These are phyloP conservation scores for Pyralis farinalis DNA, from an alignment of 2,888 invertebrate genomes.

Conservation along the genomic window DNA sequence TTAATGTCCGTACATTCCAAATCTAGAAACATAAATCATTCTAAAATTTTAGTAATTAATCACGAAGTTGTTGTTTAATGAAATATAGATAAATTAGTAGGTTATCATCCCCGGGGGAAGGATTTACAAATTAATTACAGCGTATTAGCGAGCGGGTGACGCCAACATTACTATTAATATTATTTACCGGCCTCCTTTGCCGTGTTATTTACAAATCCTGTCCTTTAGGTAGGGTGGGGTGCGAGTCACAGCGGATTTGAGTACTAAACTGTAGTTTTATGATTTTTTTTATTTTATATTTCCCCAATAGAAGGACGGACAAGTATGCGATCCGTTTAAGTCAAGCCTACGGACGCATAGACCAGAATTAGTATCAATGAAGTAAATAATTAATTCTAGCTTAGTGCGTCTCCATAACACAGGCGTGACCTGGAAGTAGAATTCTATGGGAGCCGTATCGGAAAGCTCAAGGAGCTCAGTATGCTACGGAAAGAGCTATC, in stretches of 20 bases:
- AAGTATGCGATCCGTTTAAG: too few relatives aligned
- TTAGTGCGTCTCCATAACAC: too few relatives aligned
- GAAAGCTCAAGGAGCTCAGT: too few relatives aligned
- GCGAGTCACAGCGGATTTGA: background rate
- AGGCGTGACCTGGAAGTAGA: too few relatives aligned
- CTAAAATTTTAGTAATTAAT: conserved; percentile 5
- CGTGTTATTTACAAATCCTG: conserved; percentile 21
- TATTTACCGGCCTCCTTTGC: conserved; percentile 26
- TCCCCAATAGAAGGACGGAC: too few relatives aligned
- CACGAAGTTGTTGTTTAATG: conserved; percentile 11
- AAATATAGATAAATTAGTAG: conserved; percentile 17
- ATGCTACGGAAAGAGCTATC: too few relatives aligned
- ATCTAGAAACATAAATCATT: background rate
- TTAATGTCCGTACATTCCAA: background rate
- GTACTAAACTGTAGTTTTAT: too few relatives aligned
- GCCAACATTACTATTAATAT: conserved; percentile 28
- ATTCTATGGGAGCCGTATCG: too few relatives aligned
- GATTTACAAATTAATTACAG: conserved; percentile 20
- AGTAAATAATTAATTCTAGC: too few relatives aligned
- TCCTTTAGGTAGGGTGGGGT: background rate
- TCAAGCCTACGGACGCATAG: too few relatives aligned
- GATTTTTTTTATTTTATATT: too few relatives aligned
- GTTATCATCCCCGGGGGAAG: conserved; percentile 10
- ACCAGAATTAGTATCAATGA: too few relatives aligned
- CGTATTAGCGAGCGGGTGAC: conserved; percentile 18